Evolutionary conservation across 2,113 vertebrate species (phyloP).

Genomic region (Genyomyrus donnyi): DNA sequence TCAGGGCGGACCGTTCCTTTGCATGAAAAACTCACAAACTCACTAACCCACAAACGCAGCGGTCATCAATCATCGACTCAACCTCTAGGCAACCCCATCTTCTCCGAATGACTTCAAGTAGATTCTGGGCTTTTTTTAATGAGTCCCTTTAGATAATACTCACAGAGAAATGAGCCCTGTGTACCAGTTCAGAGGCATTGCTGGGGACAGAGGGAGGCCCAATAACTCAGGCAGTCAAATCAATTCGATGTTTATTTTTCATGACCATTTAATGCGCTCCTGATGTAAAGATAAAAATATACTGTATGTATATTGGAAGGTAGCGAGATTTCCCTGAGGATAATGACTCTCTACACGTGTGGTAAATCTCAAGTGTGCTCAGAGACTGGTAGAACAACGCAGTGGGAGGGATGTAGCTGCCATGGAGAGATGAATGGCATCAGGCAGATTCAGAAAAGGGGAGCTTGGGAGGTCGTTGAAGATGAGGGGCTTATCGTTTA

Average conservation of each 20-base stretch:
- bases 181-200: not conserved
- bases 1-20: not conserved
- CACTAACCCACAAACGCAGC: not conserved
- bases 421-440: not conserved
- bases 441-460: not conserved
- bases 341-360: not conserved
- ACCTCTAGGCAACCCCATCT: not conserved
- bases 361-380: not conserved
- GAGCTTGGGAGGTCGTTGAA: not conserved
- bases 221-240: not conserved
- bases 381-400: not conserved
- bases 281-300: not conserved
- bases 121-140: not conserved
- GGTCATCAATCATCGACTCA: not conserved
- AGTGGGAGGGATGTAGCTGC: not conserved
- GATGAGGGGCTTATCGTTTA: not conserved
- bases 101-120: not conserved
- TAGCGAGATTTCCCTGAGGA: not conserved
- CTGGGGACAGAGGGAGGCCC: not conserved
- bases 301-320: not conserved
- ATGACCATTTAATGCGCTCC: not conserved
- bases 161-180: not conserved
- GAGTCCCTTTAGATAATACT: slow-evolving; percentile 4
- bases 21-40: not conserved
- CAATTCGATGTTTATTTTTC: not conserved